Base-by-base conservation (phyloP, 2,888 invertebrate species). In the Dendrolimus pini region DNA sequence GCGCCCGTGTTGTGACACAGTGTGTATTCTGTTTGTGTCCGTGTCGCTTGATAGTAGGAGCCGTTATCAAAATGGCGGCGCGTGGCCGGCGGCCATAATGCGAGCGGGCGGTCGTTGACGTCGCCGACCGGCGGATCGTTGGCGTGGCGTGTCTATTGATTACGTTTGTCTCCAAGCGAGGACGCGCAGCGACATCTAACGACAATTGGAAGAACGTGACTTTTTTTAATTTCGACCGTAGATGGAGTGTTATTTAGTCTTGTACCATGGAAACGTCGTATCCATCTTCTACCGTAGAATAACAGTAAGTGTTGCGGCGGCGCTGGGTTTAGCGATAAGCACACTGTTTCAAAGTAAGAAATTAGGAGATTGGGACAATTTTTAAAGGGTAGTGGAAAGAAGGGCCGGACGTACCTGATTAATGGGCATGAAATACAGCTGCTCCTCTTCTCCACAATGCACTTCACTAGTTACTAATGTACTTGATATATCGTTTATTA, bases 41-140 rank as follows among this genome's bases (percentile, higher is more conserved):
- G 67, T 64, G 67, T 60, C 59, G 59, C 58, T 66, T 65, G 70
- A 65, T 65, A 69, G 70, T 73, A 77, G 74, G 73, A 73, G 79
- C 83, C 82, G 83, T 85, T 86, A 85, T 82, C 85, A 87, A 89
- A 83, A 89, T 89, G 89, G 82, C 87, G 83, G 74, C 80, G 77
- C 75, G 72, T 72, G 72, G 75, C 73, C 62, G 71, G 64, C 77
- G 65, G 74, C 72, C 75, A 72, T 74, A 47, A 55, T 73, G 74
- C 68, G 65, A 66, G 63, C 61, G 70, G 64, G 77, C 76, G 88
- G 87, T 89, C 88, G 88, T 86, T 88, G 89, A 87, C 88, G 87
- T 75, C 69, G 62, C 73, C 61, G 65, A 69, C 56, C 60, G 69
- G 71, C 65, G 69, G 71, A 74, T 72, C 77, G 71, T 72, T 77